Percentiles rank a stretch among this genome's conserved stretches.
Conservation (phyloP, 2,113 vertebrate species). For the Psilopogon haemacephalus region DNA sequence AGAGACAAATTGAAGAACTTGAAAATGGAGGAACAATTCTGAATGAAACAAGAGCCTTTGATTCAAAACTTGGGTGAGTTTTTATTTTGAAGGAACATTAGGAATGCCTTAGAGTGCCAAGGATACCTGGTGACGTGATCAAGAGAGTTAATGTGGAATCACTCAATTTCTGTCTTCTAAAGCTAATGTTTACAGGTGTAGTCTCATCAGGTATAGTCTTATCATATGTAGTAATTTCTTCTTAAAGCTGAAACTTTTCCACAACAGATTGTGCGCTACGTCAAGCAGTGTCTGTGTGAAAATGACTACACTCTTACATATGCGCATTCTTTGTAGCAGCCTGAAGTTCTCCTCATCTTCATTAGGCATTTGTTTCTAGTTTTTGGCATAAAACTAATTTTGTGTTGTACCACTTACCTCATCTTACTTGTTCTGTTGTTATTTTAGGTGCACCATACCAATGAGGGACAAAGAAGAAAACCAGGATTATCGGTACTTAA, state of each 20-base stretch:
- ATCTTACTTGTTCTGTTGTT: background rate
- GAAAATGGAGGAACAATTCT: conserved; percentile 84
- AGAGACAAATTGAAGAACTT: conserved; percentile 88
- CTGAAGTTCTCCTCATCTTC: background rate
- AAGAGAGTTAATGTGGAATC: background rate
- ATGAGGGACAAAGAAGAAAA: conserved; percentile 98
- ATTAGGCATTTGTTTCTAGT: background rate
- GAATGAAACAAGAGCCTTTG: conserved; percentile 94
- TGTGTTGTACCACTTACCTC: background rate
- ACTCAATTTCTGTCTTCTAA: background rate
- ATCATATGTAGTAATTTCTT: background rate
- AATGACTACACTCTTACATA: background rate
- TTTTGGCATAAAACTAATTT: background rate
- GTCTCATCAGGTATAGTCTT: background rate
- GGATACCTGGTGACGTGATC: background rate
- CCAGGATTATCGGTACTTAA: conserved; percentile 91
- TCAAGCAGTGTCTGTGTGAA: background rate
- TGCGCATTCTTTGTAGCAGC: background rate
- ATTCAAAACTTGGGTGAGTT: conserved; percentile 92
- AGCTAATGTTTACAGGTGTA: background rate
- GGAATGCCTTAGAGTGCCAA: background rate
- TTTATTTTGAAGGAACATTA: background rate
- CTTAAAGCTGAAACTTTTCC: background rate
- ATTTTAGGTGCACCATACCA: conserved; percentile 83
- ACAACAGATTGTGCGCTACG: background rate